Percentiles rank a stretch among this genome's conserved stretches.
Evolutionary conservation across 2,113 vertebrate species (phyloP).

Genomic region (Gasterosteus nipponicus): DNA sequence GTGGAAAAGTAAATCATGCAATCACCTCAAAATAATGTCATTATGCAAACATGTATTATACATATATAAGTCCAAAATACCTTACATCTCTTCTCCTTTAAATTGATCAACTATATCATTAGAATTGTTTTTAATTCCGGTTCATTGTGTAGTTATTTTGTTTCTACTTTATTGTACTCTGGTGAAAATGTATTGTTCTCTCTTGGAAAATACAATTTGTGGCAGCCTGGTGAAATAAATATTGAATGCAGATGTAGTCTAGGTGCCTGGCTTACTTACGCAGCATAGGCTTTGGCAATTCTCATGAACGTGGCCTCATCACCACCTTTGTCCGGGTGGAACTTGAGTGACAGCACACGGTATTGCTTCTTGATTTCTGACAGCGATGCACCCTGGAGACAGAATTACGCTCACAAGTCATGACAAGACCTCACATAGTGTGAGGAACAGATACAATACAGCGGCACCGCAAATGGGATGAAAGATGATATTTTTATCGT

Average conservation of each 20-base stretch:
- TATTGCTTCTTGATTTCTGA: constrained; percentile 97
- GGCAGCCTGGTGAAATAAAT: background rate
- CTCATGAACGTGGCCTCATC: constrained; percentile 97
- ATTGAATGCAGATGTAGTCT: background rate
- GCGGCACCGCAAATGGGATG: background rate
- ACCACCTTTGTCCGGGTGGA: constrained; percentile 96
- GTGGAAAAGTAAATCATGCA: background rate
- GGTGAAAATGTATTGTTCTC: background rate
- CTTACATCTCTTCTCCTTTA: background rate
- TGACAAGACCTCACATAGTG: background rate
- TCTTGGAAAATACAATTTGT: background rate
- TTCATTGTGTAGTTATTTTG: background rate
- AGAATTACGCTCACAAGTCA: constrained; percentile 34
- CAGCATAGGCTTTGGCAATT: constrained; percentile 95
- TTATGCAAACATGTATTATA: background rate
- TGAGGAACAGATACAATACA: background rate
- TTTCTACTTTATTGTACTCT: background rate
- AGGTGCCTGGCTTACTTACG: constrained; percentile 82
- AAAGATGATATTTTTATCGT: constrained; percentile 8
- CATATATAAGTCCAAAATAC: background rate
- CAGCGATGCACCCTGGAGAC: constrained; percentile 87
- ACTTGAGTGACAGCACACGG: constrained; percentile 90
- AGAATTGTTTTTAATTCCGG: background rate
- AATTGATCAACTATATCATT: background rate
- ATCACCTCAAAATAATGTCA: background rate